These are phyloP conservation scores for Sturmia bella DNA, from an alignment of 2,888 invertebrate genomes.

Conservation along the genomic window DNA sequence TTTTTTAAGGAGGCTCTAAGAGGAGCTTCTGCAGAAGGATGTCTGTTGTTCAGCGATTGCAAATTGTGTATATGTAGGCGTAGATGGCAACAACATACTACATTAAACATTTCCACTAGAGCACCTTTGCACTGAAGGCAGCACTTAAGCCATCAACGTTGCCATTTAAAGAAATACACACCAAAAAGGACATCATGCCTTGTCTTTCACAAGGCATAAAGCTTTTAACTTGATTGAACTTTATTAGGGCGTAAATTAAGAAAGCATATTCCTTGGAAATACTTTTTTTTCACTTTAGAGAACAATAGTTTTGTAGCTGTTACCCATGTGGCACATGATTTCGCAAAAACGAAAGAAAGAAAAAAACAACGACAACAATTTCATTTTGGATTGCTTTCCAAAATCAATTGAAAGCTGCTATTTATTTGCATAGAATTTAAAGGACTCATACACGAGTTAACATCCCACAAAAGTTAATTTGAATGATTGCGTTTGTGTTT, in stretches of 20 bases:
- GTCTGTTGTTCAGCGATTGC: neutral
- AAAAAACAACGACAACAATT: slow-evolving; percentile 16
- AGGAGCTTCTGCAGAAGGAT: neutral
- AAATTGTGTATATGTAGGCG: neutral
- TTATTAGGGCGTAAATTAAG: slow-evolving; percentile 58
- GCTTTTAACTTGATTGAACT: slow-evolving; percentile 74
- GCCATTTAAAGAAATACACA: slow-evolving; percentile 49
- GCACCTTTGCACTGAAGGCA: slow-evolving; percentile 64
- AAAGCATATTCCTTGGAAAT: slow-evolving; percentile 17
- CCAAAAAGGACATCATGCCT: slow-evolving; percentile 45
- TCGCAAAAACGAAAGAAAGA: neutral
- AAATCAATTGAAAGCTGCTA: slow-evolving; percentile 57
- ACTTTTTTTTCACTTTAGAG: neutral
- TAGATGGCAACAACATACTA: slow-evolving; percentile 57
- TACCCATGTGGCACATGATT: slow-evolving; percentile 53
- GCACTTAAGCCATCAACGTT: slow-evolving; percentile 61
- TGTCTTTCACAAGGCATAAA: slow-evolving; percentile 25
- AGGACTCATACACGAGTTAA: slow-evolving; percentile 7
- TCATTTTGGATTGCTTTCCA: slow-evolving; percentile 57
- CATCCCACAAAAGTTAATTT: slow-evolving; percentile 62
- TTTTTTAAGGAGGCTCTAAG: no score
- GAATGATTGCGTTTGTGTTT: slow-evolving; percentile 32
- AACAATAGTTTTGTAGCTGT: slow-evolving; percentile 44
- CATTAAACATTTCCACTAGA: slow-evolving; percentile 73
- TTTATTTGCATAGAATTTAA: slow-evolving; percentile 43